These are phyloP conservation scores for Pseudomugil gertrudae DNA, from an alignment of 2,797 vertebrate species.

Conservation along the genomic window DNA sequence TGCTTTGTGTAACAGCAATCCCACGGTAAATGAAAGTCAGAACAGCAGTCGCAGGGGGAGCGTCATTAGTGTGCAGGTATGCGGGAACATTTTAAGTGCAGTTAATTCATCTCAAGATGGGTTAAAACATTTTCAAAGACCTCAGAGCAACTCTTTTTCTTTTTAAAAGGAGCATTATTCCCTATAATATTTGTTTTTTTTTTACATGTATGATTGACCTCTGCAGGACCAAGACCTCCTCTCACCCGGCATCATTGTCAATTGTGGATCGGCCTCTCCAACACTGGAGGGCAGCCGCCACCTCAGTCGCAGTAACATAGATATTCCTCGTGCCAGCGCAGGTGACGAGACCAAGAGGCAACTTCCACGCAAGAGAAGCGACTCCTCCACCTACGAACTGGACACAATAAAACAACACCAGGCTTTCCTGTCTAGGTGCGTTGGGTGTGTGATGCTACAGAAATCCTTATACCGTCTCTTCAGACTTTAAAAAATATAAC, in stretches of 20 bases:
- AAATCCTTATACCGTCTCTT: background rate
- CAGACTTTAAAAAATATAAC: background rate
- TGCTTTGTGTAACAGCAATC: slow-evolving; percentile 92
- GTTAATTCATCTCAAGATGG: background rate
- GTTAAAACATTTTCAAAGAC: slow-evolving; percentile 1
- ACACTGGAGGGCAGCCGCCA: slow-evolving; percentile 92
- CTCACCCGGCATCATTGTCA: slow-evolving; percentile 91
- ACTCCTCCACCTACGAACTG: slow-evolving; percentile 95
- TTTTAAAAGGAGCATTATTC: background rate
- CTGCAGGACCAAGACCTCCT: slow-evolving; percentile 93
- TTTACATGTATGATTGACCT: slow-evolving; percentile 2
- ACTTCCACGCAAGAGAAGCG: slow-evolving; percentile 92
- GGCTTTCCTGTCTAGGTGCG: slow-evolving; percentile 94
- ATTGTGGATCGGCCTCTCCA: slow-evolving; percentile 80
- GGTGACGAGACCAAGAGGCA: slow-evolving; percentile 87
- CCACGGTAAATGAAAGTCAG: slow-evolving; percentile 92
- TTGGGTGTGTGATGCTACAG: background rate
- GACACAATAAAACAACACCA: slow-evolving; percentile 98
- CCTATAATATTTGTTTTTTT: background rate
- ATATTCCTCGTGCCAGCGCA: slow-evolving; percentile 88
- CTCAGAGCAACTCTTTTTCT: background rate
- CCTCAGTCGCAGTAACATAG: slow-evolving; percentile 96
- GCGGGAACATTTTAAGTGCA: background rate
- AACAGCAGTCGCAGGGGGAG: slow-evolving; percentile 97
- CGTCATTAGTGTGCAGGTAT: slow-evolving; percentile 91